Evolutionary conservation across 2,113 vertebrate genomes (phyloP).

Genomic region (Platichthys flesus): DNA sequence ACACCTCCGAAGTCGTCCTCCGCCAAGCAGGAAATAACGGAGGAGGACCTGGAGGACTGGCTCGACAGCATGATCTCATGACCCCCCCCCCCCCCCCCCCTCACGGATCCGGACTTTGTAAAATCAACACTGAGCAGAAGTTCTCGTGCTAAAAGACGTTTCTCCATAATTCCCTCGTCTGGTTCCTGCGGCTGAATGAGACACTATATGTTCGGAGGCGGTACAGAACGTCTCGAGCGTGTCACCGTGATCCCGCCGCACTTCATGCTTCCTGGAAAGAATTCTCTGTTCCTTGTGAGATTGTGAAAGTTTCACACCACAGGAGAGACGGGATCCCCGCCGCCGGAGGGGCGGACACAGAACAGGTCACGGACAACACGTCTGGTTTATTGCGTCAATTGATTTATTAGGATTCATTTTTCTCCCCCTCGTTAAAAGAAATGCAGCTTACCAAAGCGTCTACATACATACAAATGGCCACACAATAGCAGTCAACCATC

Average conservation of each 20-base stretch:
- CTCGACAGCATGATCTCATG: slow-evolving; percentile 96
- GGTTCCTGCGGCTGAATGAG: background rate
- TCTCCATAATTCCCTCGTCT: background rate
- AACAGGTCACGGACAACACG: slow-evolving; percentile 18
- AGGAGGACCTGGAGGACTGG: slow-evolving; percentile 97
- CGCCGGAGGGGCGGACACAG: background rate
- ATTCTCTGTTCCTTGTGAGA: slow-evolving; percentile 36
- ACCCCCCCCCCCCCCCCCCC: slow-evolving; percentile 35
- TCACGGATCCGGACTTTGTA: background rate
- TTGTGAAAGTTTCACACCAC: background rate
- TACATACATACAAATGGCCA: slow-evolving; percentile 86
- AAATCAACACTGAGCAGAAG: background rate
- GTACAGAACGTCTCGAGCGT: slow-evolving; percentile 23
- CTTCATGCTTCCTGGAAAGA: background rate
- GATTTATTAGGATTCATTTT: slow-evolving; percentile 82
- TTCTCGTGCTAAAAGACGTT: background rate
- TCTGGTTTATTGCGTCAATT: slow-evolving; percentile 90
- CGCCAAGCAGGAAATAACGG: slow-evolving; percentile 80
- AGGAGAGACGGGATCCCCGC: background rate
- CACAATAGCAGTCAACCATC: slow-evolving; percentile 79
- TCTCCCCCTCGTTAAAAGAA: slow-evolving; percentile 79
- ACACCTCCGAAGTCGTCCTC: slow-evolving; percentile 14
- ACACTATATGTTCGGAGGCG: background rate
- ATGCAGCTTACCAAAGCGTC: slow-evolving; percentile 84
- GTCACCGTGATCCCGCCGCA: slow-evolving; percentile 35